Base-by-base conservation (phyloP, 2,797 vertebrate species). In the Peromyscus eremicus region DNA sequence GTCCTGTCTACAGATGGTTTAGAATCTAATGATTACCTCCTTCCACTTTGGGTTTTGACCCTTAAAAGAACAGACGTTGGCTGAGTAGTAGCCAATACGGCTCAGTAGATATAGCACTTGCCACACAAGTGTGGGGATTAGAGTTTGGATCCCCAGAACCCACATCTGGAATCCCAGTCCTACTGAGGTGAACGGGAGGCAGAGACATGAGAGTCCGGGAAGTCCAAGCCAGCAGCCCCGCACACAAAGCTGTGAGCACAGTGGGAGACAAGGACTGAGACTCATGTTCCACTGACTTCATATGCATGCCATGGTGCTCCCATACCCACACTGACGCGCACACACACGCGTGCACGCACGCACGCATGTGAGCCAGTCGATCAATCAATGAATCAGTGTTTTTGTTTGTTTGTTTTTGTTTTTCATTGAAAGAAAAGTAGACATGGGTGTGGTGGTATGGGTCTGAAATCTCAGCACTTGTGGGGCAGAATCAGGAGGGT, bases 321-420 rank as follows among this genome's bases (percentile, higher is more conserved):
- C 62, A 68, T 10, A 32, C 29, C 40, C 3, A 27, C 34, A 17
- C 29, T 17, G 19, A 70, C 62, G 21, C 57, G 6, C 9, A n/a
- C 14, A 43, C 37, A 19, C 12, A 5, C 55, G 43, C 7, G 43
- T 3, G 1, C 2, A 55, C 1, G 10, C 16, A 52, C 7, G 5
- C 5, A 40, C 49, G 6, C 5, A 40, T 49, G 6, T 2, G 21
- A 25, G 60, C 23, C 60, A 62, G 62, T 62, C 8, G 0, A 62
- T 23, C 37, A 43, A 46, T 79, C 49, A 55, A n/a, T 55, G 32
- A 57, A 57, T 57, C 55, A 55, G 55, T 57, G 55, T 57, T 57
- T 55, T 52, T 60, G 19, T 60, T 60, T 60, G 57, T 57, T 57
- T 68, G 64, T 34, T 64, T 64, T 66, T 32, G 14, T 70, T n/a